Evolutionary conservation across 2,888 invertebrate species (phyloP).

Genomic region (Eudemis profundana): DNA sequence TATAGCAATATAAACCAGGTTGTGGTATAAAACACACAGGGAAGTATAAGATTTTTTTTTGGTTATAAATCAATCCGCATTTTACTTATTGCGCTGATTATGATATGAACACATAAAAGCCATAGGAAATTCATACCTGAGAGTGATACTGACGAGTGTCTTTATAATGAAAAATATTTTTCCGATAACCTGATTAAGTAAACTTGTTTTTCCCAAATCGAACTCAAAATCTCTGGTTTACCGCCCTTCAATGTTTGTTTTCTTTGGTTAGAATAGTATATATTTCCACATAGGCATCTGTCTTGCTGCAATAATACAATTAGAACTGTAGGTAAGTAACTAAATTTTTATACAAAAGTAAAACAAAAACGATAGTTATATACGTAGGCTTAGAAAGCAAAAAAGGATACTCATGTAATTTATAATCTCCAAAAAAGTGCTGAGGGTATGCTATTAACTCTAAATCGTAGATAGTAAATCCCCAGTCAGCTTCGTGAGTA

Average conservation of each 20-base stretch:
- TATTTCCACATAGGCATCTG: neutral
- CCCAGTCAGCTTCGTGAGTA: slow-evolving; percentile 30
- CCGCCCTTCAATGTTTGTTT: neutral
- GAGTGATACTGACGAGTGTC: too few species aligned
- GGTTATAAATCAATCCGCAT: too few species aligned
- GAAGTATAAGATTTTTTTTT: too few species aligned
- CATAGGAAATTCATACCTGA: too few species aligned
- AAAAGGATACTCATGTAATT: neutral
- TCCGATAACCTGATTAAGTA: neutral
- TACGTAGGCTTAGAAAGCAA: too few species aligned
- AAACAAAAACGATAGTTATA: too few species aligned
- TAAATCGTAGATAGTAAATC: slow-evolving; percentile 24
- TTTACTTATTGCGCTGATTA: too few species aligned
- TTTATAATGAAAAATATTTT: neutral
- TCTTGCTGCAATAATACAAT: neutral
- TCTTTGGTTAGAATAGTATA: neutral
- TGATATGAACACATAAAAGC: too few species aligned
- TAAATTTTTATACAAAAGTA: too few species aligned
- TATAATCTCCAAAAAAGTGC: neutral
- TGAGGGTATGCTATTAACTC: slow-evolving; percentile 11
- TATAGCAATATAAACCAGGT: neutral
- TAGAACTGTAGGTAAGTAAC: neutral
- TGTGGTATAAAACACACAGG: neutral
- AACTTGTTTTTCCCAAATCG: neutral
- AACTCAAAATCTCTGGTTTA: neutral